Percentiles rank a stretch among this genome's conserved stretches.
phyloP scores from a whole-genome alignment of 2,113 vertebrate genomes.

The Cebus imitator region DNA sequence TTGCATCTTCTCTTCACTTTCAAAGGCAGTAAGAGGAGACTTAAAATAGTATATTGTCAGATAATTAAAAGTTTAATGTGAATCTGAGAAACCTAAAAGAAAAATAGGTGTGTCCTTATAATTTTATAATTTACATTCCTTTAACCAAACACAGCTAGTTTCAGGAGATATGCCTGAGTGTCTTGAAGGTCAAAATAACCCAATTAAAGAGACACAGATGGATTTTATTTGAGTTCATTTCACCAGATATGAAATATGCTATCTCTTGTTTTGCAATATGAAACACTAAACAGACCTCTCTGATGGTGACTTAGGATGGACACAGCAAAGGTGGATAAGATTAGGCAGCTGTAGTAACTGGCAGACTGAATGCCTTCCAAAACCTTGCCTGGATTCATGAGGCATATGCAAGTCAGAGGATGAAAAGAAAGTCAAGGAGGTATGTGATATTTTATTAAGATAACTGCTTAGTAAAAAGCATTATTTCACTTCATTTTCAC shows the following conservation, averaged over 20 bases:
- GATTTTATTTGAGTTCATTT: slow-evolving; percentile 13
- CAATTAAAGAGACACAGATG: slow-evolving; percentile 34
- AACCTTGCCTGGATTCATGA: background rate
- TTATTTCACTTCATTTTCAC: background rate
- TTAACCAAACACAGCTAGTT: slow-evolving; percentile 29
- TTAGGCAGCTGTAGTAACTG: background rate
- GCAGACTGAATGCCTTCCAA: background rate
- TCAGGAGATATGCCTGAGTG: background rate
- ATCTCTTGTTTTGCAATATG: slow-evolving; percentile 33
- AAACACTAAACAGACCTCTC: background rate
- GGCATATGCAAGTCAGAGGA: background rate
- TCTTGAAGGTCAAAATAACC: slow-evolving; percentile 55
- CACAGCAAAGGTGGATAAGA: background rate
- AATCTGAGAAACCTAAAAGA: slow-evolving; percentile 47
- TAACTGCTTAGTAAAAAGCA: background rate
- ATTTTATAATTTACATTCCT: slow-evolving; percentile 49
- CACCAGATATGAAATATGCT: slow-evolving; percentile 39
- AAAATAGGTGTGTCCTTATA: slow-evolving; percentile 43
- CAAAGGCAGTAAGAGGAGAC: background rate
- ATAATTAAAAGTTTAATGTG: slow-evolving; percentile 33
- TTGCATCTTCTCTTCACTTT: background rate
- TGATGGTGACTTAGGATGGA: background rate
- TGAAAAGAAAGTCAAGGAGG: background rate
- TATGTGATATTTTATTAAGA: background rate
- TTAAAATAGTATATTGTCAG: background rate